phyloP scores from a whole-genome alignment of 1,140 invertebrate genomes.

The Radopholus similis region DNA sequence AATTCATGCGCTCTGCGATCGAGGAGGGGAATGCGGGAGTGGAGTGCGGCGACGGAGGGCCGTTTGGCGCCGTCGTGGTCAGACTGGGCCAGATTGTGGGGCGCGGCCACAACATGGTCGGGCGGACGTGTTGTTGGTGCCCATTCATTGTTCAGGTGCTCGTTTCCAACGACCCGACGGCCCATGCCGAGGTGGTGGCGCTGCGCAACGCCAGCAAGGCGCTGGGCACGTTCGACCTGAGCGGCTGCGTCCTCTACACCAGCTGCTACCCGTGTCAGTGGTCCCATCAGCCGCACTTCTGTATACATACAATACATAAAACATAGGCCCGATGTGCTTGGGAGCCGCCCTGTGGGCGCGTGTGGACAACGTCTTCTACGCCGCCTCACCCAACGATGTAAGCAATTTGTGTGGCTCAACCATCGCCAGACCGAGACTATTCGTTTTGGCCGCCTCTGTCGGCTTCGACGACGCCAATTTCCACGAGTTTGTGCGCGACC shows the following conservation, averaged over 20 bases:
- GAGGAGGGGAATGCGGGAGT: too few species aligned
- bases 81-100: too few species aligned
- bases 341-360: conserved; percentile 54
- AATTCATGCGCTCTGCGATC: too few species aligned
- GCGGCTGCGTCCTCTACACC: conserved; percentile 54
- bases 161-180: conserved; percentile 53
- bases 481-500: conserved; percentile 53
- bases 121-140: too few species aligned
- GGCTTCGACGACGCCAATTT: conserved; percentile 54
- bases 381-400: conserved; percentile 49
- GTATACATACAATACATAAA: too few species aligned
- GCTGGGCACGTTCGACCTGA: conserved; percentile 42
- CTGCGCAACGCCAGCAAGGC: conserved; percentile 51
- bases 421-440: neutral
- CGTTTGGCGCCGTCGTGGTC: too few species aligned
- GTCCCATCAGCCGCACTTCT: too few species aligned
- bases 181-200: conserved; percentile 57
- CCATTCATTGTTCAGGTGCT: too few species aligned
- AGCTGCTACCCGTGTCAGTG: conserved; percentile 59
- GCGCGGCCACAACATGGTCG: too few species aligned
- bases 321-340: conserved; percentile 54
- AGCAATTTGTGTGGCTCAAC: neutral
- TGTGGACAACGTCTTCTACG: conserved; percentile 53
- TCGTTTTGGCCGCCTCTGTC: conserved; percentile 36
- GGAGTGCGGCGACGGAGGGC: too few species aligned